A percentile compares a stretch with the other conserved stretches of the same genome.
Evolutionary conservation across 2,888 invertebrate genomes (phyloP).

Genomic region (Cylindroiulus punctatus): DNA sequence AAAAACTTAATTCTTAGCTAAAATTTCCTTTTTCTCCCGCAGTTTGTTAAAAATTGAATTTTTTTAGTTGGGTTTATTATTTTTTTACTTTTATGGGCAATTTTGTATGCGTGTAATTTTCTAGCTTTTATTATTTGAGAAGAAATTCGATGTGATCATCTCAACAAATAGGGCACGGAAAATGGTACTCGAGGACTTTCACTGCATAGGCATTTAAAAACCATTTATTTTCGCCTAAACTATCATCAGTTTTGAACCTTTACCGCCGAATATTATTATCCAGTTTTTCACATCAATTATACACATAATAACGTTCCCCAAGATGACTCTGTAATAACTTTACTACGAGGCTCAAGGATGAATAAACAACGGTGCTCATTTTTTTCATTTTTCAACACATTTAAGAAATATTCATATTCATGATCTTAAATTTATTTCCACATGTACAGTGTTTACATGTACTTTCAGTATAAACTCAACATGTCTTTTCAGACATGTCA

Average conservation of each 20-base stretch:
- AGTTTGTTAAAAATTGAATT: constrained; percentile 7
- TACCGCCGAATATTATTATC: neutral
- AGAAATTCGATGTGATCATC: constrained; percentile 19
- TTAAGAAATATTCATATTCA: no score
- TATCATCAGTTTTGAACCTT: neutral
- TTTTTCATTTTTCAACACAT: no score
- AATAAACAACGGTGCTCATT: no score
- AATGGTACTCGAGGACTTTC: constrained; percentile 10
- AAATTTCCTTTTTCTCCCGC: constrained; percentile 21
- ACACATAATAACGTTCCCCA: neutral
- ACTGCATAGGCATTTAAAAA: neutral
- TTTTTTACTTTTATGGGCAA: constrained; percentile 7
- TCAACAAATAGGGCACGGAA: constrained; percentile 34
- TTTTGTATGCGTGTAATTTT: constrained; percentile 29
- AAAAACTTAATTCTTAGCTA: constrained; percentile 12
- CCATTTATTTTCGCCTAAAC: neutral
- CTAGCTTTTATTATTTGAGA: neutral
- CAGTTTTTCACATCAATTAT: neutral
- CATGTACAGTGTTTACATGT: no score
- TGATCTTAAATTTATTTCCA: no score
- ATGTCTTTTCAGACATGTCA: no score
- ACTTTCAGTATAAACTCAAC: no score
- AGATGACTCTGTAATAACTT: no score
- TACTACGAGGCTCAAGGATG: no score
- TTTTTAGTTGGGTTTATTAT: neutral